A percentile compares a stretch with the other conserved stretches of the same genome.
Conservation (phyloP, 2,888 invertebrate species). For the Clistopyga incitator region DNA sequence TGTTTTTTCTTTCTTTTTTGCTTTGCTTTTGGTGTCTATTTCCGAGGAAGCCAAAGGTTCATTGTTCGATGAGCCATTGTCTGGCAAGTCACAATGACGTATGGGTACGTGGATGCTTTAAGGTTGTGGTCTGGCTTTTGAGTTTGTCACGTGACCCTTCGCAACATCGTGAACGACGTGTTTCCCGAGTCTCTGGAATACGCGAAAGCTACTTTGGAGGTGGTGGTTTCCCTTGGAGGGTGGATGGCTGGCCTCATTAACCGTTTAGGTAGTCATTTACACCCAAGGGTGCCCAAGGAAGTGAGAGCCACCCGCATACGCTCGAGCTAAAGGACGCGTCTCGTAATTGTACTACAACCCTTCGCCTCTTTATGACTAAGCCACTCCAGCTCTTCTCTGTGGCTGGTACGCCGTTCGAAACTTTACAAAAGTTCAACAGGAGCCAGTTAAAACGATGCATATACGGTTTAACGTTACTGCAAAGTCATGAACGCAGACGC, state of each 20-base stretch:
- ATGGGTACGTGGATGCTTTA: background rate
- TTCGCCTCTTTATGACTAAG: conserved; percentile 12
- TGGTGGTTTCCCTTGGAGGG: conserved; percentile 1
- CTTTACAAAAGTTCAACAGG: background rate
- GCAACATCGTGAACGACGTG: background rate
- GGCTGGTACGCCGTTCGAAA: background rate
- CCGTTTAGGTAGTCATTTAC: conserved; percentile 42
- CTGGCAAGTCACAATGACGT: background rate
- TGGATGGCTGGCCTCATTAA: conserved; percentile 27
- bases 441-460: background rate
- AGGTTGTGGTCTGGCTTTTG: background rate
- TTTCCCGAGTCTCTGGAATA: background rate
- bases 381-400: background rate
- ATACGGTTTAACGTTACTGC: background rate
- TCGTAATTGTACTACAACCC: conserved; percentile 28
- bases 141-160: background rate
- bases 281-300: conserved; percentile 13
- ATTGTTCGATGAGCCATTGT: background rate
- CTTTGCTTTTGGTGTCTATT: background rate
- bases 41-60: background rate
- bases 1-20: background rate
- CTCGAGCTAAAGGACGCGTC: conserved; percentile 16
- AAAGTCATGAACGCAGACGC: background rate
- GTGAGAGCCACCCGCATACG: conserved; percentile 16
- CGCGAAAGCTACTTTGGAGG: conserved; percentile 7